Conservation (phyloP, 2,113 vertebrate species). For the Pomatostomus ruficeps region DNA sequence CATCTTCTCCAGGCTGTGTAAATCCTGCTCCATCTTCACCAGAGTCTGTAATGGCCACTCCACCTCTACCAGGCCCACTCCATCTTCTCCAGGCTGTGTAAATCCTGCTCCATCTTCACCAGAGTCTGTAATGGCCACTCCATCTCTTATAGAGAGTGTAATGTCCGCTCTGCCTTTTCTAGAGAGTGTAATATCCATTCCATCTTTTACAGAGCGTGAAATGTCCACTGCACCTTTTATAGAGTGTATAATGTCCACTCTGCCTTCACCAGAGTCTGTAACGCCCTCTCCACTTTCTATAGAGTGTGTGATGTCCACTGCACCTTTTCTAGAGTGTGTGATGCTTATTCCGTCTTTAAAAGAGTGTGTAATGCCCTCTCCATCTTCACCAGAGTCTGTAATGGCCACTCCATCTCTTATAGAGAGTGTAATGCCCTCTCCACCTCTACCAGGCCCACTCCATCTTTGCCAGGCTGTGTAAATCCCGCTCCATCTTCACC, state of each 20-base stretch:
- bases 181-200: background rate
- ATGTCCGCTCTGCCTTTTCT: no score
- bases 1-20: no score
- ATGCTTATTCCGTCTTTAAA: background rate
- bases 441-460: fast-evolving
- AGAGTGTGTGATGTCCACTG: background rate
- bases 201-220: background rate
- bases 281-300: fast-evolving
- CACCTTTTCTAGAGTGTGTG: background rate
- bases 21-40: no score
- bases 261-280: no score
- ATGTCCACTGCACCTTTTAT: background rate
- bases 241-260: no score
- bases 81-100: background rate
- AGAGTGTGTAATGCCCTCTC: background rate
- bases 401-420: fast-evolving
- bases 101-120: background rate
- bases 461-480: background rate
- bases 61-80: fast-evolving
- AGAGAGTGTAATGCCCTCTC: fast-evolving
- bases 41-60: fast-evolving
- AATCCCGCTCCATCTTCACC: background rate
- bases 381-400: no score
- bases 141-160: no score
- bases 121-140: no score